Evolutionary conservation across 2,113 vertebrate species (phyloP).

Genomic region (Oreochromis spilurus): DNA sequence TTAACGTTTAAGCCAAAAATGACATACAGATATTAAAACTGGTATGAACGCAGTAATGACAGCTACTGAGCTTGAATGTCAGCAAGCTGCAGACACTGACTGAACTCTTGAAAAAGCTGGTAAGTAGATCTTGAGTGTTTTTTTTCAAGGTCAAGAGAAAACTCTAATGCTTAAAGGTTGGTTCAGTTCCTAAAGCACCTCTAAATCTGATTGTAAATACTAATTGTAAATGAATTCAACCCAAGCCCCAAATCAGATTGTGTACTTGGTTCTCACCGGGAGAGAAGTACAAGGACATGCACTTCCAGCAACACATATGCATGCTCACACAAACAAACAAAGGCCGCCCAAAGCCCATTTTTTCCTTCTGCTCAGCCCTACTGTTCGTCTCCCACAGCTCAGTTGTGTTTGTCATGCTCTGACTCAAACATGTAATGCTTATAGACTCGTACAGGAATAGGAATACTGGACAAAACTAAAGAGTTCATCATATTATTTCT

Average conservation of each 20-base stretch:
- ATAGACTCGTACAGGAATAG: background rate
- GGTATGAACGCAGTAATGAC: background rate
- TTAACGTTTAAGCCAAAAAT: background rate
- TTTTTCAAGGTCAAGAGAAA: background rate
- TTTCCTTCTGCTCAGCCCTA: background rate
- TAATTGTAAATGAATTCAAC: background rate
- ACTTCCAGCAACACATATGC: background rate
- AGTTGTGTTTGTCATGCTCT: background rate
- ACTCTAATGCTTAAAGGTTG: background rate
- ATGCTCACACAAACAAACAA: background rate
- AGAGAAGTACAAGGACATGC: background rate
- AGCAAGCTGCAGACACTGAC: background rate
- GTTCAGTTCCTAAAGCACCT: background rate
- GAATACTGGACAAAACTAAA: background rate
- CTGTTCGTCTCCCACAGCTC: background rate
- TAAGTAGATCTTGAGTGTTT: background rate
- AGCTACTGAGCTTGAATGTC: background rate
- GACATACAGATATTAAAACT: background rate
- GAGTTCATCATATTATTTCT: background rate
- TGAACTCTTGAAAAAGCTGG: background rate
- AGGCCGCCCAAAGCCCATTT: background rate
- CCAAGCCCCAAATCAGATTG: background rate
- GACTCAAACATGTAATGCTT: background rate
- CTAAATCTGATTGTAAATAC: background rate
- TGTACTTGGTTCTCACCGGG: background rate